phyloP scores from a whole-genome alignment of 2,113 vertebrate species.

The Romanogobio albipinnatus region DNA sequence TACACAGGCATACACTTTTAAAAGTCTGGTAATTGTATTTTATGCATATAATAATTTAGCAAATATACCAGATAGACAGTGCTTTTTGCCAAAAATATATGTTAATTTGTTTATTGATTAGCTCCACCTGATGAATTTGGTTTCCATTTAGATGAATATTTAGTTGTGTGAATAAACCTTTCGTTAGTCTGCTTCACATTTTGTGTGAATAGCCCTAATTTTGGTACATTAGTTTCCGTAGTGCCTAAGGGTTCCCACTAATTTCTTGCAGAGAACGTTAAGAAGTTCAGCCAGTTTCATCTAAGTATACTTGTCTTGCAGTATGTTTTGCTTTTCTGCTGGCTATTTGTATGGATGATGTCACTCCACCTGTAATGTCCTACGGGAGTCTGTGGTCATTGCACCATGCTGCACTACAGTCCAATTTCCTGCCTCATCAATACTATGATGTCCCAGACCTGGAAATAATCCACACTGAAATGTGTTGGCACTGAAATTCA shows the following conservation, averaged over 20 bases:
- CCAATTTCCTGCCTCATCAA: slow-evolving; percentile 38
- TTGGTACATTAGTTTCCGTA: background rate
- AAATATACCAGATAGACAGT: too few species aligned
- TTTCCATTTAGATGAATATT: too few species aligned
- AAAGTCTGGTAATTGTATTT: background rate
- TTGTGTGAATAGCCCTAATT: background rate
- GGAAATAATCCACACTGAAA: slow-evolving; percentile 13
- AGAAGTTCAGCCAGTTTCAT: slow-evolving; percentile 16
- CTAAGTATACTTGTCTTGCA: slow-evolving; percentile 28
- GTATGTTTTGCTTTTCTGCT: slow-evolving; percentile 37
- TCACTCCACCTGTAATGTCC: slow-evolving; percentile 45
- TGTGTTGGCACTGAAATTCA: slow-evolving; percentile 20
- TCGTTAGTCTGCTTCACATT: background rate
- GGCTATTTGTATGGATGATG: slow-evolving; percentile 30
- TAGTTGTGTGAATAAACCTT: too few species aligned
- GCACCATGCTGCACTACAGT: background rate
- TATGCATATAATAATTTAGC: background rate
- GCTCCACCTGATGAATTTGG: too few species aligned
- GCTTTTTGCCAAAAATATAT: too few species aligned
- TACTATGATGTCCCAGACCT: slow-evolving; percentile 16
- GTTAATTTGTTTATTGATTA: too few species aligned
- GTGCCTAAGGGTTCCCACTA: background rate
- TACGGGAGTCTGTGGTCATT: slow-evolving; percentile 5
- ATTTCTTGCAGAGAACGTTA: slow-evolving; percentile 26
- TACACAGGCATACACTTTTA: background rate